phyloP scores from a whole-genome alignment of 2,113 vertebrate genomes.

The Fregata magnificens region DNA sequence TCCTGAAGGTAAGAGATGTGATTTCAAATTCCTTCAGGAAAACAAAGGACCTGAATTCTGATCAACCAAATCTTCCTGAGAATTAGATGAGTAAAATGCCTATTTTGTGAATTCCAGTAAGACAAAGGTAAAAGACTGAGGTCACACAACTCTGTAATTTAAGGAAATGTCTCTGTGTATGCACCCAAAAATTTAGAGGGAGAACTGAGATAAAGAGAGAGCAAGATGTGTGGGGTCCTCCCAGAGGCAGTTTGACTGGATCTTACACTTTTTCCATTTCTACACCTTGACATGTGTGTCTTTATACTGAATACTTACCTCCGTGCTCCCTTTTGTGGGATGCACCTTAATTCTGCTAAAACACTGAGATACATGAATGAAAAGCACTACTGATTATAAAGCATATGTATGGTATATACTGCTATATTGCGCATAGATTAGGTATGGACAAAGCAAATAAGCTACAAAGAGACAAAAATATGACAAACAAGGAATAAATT shows the following conservation, averaged over 20 bases:
- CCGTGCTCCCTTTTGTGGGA: not conserved
- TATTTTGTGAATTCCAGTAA: not conserved
- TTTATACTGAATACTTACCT: not conserved
- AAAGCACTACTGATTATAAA: not conserved
- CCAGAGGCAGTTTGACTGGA: not conserved
- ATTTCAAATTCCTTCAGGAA: not conserved
- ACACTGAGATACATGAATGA: rapidly evolving
- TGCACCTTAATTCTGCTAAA: not conserved
- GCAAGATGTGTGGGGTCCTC: not conserved
- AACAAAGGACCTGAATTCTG: not conserved
- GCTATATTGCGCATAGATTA: not conserved
- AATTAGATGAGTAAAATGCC: not conserved
- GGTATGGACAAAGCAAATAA: not conserved
- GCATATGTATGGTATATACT: not conserved
- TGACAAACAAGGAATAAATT: not conserved
- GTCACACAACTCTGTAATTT: not conserved
- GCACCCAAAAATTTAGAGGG: not conserved
- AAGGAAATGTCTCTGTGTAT: not conserved
- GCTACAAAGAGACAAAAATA: not conserved
- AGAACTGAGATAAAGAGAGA: not conserved
- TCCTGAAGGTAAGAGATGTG: not conserved
- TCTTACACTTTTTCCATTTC: not conserved
- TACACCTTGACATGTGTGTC: rapidly evolving
- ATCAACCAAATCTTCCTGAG: not conserved
- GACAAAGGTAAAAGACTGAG: not conserved